phyloP scores from a whole-genome alignment of 1,140 invertebrate genomes.

The Euglossa dilemma region DNA sequence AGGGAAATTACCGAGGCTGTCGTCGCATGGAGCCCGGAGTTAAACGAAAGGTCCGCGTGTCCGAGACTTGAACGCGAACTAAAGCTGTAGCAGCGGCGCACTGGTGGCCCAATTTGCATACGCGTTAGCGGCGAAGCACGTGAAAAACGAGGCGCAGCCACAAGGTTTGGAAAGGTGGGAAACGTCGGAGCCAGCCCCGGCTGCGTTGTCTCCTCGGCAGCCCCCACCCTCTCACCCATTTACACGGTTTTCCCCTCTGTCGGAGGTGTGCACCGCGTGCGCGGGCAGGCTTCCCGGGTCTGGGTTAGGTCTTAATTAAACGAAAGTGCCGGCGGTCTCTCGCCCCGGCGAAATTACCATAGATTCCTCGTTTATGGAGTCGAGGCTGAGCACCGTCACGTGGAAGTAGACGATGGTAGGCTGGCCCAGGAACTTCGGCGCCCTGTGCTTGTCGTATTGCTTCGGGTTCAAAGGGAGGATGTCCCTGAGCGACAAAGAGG shows the following conservation, averaged over 20 bases:
- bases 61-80: too few species aligned
- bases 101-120: slow-evolving; percentile 15
- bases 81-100: not conserved
- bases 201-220: not conserved
- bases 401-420: slow-evolving; percentile 94
- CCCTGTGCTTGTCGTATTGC: slow-evolving; percentile 94
- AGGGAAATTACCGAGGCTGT: too few species aligned
- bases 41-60: not conserved
- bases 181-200: not conserved
- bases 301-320: slow-evolving; percentile 29
- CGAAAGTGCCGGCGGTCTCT: slow-evolving; percentile 13
- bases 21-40: too few species aligned
- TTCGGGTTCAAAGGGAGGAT: slow-evolving; percentile 92
- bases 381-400: slow-evolving; percentile 92
- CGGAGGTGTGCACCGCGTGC: not conserved
- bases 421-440: slow-evolving; percentile 92
- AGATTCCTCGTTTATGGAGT: slow-evolving; percentile 96
- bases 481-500: slow-evolving; percentile 87
- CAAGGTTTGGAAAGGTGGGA: not conserved
- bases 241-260: not conserved
- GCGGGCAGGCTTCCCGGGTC: not conserved
- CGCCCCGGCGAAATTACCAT: slow-evolving; percentile 86
- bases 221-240: not conserved
- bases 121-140: not conserved
- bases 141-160: not conserved